Percentiles rank a stretch among this genome's conserved stretches.
Conservation (phyloP, 2,888 invertebrate genomes). For the Mellilla xanthometata region DNA sequence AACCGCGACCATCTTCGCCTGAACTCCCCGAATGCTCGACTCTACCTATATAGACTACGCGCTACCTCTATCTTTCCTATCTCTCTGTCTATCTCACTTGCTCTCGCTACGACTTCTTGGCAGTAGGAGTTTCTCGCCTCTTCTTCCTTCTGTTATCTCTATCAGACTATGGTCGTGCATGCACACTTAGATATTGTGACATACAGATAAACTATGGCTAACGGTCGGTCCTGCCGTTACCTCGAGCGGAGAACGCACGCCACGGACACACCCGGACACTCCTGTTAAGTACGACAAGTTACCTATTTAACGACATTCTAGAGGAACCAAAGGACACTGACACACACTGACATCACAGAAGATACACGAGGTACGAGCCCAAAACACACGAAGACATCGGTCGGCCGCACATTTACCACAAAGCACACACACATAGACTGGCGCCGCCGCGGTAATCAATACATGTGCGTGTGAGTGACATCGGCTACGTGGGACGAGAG, state of each 20-base stretch:
- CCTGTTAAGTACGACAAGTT: constrained; percentile 57
- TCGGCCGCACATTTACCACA: constrained; percentile 56
- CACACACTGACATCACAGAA: constrained; percentile 69
- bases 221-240: constrained; percentile 73
- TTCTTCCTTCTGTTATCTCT: constrained; percentile 78
- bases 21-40: constrained; percentile 71
- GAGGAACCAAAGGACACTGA: constrained; percentile 70
- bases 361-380: constrained; percentile 72
- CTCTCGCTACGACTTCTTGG: constrained; percentile 78
- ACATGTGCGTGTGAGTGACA: constrained; percentile 87
- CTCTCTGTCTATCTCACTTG: constrained; percentile 76
- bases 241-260: constrained; percentile 69
- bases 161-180: constrained; percentile 80
- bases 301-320: constrained; percentile 44
- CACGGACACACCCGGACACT: constrained; percentile 57
- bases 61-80: constrained; percentile 75
- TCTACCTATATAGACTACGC: constrained; percentile 74
- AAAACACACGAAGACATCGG: constrained; percentile 62
- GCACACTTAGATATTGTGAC: constrained; percentile 82
- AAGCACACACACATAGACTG: constrained; percentile 74
- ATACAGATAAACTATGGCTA: constrained; percentile 73
- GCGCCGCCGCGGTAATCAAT: constrained; percentile 84
- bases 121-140: constrained; percentile 76
- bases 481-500: constrained; percentile 50
- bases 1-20: constrained; percentile 69